A percentile compares a stretch with the other conserved stretches of the same genome.
Conservation (phyloP, 2,113 vertebrate genomes). For the Poecilia latipinna region DNA sequence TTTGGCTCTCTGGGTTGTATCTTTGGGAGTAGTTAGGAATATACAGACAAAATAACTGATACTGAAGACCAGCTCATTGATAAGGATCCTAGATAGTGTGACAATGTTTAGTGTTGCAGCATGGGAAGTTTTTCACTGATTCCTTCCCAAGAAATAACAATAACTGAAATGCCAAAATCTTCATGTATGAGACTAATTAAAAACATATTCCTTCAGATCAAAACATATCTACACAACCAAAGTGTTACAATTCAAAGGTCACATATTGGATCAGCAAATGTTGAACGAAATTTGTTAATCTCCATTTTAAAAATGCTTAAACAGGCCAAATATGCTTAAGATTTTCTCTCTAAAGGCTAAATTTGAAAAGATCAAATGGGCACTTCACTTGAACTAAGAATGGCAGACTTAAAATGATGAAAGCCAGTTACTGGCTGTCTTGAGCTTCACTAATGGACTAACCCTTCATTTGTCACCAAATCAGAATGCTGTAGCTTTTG, state of each 20-base stretch:
- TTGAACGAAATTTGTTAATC: neutral
- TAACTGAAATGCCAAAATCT: neutral
- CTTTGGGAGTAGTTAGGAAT: constrained; percentile 49
- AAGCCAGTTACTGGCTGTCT: neutral
- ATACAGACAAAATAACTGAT: constrained; percentile 33
- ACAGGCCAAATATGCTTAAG: neutral
- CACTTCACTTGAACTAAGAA: neutral
- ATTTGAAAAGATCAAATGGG: neutral
- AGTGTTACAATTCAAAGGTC: neutral
- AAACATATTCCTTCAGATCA: neutral
- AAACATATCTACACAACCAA: neutral
- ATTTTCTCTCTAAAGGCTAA: neutral
- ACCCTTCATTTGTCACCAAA: neutral
- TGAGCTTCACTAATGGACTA: neutral
- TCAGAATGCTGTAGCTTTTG: neutral
- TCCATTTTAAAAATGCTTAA: neutral
- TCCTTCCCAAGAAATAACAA: neutral
- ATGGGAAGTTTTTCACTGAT: neutral
- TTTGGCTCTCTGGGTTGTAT: constrained; percentile 37
- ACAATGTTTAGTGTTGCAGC: neutral
- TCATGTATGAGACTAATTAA: neutral
- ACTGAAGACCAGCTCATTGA: neutral
- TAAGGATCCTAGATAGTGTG: neutral
- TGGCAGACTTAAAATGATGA: neutral
- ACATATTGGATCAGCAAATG: neutral